Conservation (phyloP, 1,140 invertebrate species). For the Sminthurinus signatus region DNA sequence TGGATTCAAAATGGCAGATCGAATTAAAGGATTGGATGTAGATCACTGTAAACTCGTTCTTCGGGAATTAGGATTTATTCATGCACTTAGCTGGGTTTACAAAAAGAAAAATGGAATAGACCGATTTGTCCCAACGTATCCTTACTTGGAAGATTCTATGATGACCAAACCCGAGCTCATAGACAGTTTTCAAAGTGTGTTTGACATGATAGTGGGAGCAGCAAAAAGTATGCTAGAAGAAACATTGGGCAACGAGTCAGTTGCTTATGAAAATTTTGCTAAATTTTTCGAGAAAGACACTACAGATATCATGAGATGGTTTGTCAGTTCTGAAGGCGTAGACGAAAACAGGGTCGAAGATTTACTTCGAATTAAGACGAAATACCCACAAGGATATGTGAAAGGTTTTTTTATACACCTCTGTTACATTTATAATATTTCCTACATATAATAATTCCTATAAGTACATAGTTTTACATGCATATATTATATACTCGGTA, state of each 20-base stretch:
- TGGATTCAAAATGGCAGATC: conserved; percentile 53
- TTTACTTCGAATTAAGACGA: not conserved
- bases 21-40: conserved; percentile 51
- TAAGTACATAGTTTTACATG: too few species aligned
- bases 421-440: not conserved
- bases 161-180: not conserved
- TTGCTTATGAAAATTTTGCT: not conserved
- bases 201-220: not conserved
- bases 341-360: conserved; percentile 2
- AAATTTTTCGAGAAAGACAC: not conserved
- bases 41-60: conserved; percentile 51
- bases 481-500: not conserved
- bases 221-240: not conserved
- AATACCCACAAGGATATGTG: not conserved
- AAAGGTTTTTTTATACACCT: conserved; percentile 2
- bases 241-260: not conserved
- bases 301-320: not conserved
- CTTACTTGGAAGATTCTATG: conserved; percentile 5
- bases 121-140: not conserved
- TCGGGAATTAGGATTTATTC: conserved; percentile 57
- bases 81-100: conserved; percentile 61
- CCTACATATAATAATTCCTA: not conserved
- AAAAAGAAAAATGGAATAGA: conserved; percentile 53
- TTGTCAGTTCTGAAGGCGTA: not conserved
- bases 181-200: not conserved